Evolutionary conservation across 2,888 invertebrate genomes (phyloP).

Genomic region (Pandemis cinnamomeana): DNA sequence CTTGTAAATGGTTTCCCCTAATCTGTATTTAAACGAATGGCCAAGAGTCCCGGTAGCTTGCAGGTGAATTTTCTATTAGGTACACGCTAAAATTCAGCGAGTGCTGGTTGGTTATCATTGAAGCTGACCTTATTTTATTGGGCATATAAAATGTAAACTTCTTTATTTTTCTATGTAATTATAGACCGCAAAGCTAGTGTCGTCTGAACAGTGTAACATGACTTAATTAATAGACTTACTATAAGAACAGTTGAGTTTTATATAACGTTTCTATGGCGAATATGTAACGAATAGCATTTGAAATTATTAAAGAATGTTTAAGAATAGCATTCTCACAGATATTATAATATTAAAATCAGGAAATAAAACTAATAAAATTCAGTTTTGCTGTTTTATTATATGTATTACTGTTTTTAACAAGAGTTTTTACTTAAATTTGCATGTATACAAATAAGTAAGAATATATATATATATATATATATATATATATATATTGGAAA

Average conservation of each 20-base stretch:
- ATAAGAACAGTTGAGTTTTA: conserved; percentile 78
- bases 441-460: too few relatives aligned
- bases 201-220: conserved; percentile 57
- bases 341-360: conserved; percentile 80
- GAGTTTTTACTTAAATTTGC: too few relatives aligned
- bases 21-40: conserved; percentile 24
- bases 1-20: conserved; percentile 43
- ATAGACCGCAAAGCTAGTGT: conserved; percentile 42
- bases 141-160: conserved; percentile 20
- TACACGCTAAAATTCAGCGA: conserved; percentile 15
- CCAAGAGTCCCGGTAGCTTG: conserved; percentile 26
- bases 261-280: conserved; percentile 80
- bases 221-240: conserved; percentile 64
- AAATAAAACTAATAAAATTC: conserved; percentile 75
- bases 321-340: conserved; percentile 77
- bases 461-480: too few relatives aligned
- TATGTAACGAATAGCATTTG: conserved; percentile 75
- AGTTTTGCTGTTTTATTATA: conserved; percentile 55
- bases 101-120: conserved; percentile 12
- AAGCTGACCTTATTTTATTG: conserved; percentile 25
- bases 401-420: too few relatives aligned
- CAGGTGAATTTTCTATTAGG: conserved; percentile 18
- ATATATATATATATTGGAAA: too few relatives aligned
- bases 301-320: conserved; percentile 75
- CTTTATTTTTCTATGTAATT: conserved; percentile 39